Evolutionary conservation across 2,797 vertebrate species (phyloP).

Genomic region (Hylomyscus alleni): DNA sequence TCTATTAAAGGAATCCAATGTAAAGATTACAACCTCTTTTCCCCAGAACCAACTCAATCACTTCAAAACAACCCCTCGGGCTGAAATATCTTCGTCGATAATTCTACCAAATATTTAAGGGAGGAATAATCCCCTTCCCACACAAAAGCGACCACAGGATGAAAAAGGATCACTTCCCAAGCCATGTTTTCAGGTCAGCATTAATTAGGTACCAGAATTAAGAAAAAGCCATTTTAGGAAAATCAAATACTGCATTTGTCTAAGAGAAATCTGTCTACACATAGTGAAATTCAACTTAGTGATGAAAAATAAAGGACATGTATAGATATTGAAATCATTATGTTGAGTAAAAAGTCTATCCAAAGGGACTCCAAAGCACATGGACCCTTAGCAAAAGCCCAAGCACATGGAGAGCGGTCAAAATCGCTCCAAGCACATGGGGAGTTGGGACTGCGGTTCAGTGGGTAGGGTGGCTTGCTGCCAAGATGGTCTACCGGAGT

Average conservation of each 20-base stretch:
- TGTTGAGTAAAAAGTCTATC: not conserved
- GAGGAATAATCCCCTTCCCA: not conserved
- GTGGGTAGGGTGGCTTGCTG: not conserved
- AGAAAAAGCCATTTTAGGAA: constrained; percentile 6
- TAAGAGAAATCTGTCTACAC: constrained; percentile 17
- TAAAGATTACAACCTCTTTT: not conserved
- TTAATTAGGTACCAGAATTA: constrained; percentile 29
- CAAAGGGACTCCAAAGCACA: no score
- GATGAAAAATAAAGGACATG: not conserved
- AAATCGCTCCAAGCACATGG: no score
- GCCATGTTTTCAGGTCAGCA: not conserved
- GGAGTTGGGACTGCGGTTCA: not conserved
- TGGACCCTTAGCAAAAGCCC: no score
- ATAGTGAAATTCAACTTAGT: not conserved
- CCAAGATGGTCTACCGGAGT: not conserved
- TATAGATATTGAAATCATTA: not conserved
- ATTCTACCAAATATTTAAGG: constrained; percentile 10
- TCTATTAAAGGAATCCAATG: not conserved
- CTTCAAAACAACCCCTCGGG: not conserved
- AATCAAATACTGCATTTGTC: constrained; percentile 3
- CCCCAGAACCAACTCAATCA: not conserved
- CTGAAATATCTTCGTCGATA: not conserved
- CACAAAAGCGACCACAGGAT: constrained; percentile 8
- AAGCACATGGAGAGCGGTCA: no score
- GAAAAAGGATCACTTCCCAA: not conserved